Evolutionary conservation across 2,113 vertebrate genomes (phyloP).

Genomic region (Platysteira castanea): DNA sequence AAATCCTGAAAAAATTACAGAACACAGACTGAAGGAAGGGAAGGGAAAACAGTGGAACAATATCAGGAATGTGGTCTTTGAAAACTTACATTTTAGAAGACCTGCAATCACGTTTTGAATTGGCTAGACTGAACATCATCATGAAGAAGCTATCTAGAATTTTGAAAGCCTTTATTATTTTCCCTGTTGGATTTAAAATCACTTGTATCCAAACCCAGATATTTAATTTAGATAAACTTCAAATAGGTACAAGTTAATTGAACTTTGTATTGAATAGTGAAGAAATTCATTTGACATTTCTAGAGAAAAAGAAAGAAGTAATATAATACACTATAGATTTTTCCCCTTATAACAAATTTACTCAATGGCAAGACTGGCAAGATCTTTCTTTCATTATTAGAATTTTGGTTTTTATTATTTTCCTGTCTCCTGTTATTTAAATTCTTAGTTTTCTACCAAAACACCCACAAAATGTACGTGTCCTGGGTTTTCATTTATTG

Average conservation of each 20-base stretch:
- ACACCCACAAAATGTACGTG: not conserved
- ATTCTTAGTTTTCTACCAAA: not conserved
- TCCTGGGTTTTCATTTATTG: not conserved
- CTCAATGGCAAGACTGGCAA: not conserved
- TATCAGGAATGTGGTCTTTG: not conserved
- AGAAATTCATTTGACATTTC: not conserved
- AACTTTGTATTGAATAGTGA: not conserved
- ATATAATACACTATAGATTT: not conserved
- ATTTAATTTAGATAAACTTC: constrained; percentile 44
- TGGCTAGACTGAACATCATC: not conserved
- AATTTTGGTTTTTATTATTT: not conserved
- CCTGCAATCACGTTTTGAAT: not conserved
- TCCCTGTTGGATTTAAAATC: not conserved
- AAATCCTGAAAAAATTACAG: not conserved
- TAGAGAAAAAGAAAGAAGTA: not conserved
- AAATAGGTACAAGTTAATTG: not conserved
- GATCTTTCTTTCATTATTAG: not conserved
- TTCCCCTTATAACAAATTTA: not conserved
- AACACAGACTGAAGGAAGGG: not conserved
- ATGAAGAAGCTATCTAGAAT: not conserved
- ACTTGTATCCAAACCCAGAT: not conserved
- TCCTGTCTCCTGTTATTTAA: not conserved
- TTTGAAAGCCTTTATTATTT: not conserved
- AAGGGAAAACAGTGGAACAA: not conserved
- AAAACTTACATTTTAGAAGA: not conserved